Conservation (phyloP, 92 coral and sea anemone species). For the Ricordea florida region DNA sequence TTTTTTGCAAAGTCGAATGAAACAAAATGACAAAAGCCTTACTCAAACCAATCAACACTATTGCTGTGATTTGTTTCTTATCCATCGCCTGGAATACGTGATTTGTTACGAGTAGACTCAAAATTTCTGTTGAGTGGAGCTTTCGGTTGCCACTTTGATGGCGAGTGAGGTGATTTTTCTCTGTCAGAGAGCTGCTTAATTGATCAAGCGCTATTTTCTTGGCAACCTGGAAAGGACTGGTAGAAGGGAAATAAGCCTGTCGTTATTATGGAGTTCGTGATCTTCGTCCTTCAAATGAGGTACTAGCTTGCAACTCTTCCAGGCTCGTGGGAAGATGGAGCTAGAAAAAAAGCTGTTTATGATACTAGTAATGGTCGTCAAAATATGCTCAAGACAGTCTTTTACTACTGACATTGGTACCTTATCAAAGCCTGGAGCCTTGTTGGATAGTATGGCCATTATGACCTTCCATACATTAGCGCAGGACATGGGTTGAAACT, state of each 20-base stretch:
- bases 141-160: constrained; percentile 12
- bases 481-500: constrained; percentile 18
- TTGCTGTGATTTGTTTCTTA: not conserved
- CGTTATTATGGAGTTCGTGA: constrained; percentile 40
- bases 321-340: constrained; percentile 5
- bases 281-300: constrained; percentile 43
- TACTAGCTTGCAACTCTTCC: constrained; percentile 31
- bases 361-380: not conserved
- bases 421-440: constrained; percentile 36
- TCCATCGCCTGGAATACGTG: constrained; percentile 20
- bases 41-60: no score
- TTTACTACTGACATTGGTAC: constrained; percentile 13
- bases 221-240: constrained; percentile 24
- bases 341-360: not conserved
- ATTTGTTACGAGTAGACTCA: constrained; percentile 10
- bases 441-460: constrained; percentile 49
- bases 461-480: constrained; percentile 39
- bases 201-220: not conserved
- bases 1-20: no score
- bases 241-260: constrained; percentile 31
- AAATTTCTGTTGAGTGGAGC: not conserved
- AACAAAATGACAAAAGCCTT: no score
- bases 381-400: constrained; percentile 4
- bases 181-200: not conserved
- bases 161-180: not conserved